These are phyloP conservation scores for Plectus sambesii DNA, from an alignment of 1,140 invertebrate genomes.

Conservation along the genomic window DNA sequence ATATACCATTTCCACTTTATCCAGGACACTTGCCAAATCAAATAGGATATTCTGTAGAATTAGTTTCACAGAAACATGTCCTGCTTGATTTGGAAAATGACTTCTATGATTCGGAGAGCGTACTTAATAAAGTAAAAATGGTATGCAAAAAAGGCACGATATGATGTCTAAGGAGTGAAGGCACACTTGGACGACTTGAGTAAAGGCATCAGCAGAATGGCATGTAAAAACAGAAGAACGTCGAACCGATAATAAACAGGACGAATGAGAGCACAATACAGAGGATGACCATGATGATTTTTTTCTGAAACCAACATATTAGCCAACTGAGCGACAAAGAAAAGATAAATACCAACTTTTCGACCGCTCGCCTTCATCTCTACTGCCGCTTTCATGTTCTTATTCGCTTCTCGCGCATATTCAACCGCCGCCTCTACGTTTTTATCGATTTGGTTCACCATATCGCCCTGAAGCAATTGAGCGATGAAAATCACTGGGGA, in stretches of 20 bases:
- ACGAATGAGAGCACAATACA: slow-evolving; percentile 6
- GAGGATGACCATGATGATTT: slow-evolving; percentile 3
- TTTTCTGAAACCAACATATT: slow-evolving; percentile 5
- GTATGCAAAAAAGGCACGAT: not conserved
- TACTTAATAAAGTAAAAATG: too few relatives aligned
- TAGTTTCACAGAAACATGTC: too few relatives aligned
- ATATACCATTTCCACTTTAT: too few relatives aligned
- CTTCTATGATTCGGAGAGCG: too few relatives aligned
- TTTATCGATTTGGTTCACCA: slow-evolving; percentile 1
- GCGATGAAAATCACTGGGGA: not conserved
- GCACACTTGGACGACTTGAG: slow-evolving; percentile 7
- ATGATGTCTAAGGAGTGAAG: not conserved
- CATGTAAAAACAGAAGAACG: slow-evolving; percentile 5
- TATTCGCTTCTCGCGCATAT: not conserved
- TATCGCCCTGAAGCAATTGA: not conserved
- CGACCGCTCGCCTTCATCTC: slow-evolving; percentile 1
- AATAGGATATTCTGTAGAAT: too few relatives aligned
- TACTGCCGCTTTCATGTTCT: not conserved
- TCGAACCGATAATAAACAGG: slow-evolving; percentile 2
- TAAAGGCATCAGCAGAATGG: not conserved
- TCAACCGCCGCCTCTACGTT: slow-evolving; percentile 6
- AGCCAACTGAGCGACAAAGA: not conserved
- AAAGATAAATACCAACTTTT: not conserved
- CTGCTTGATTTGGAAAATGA: too few relatives aligned
- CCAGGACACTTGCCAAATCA: too few relatives aligned